Evolutionary conservation across 2,888 invertebrate genomes (phyloP).

Genomic region (Harmothoe impar): DNA sequence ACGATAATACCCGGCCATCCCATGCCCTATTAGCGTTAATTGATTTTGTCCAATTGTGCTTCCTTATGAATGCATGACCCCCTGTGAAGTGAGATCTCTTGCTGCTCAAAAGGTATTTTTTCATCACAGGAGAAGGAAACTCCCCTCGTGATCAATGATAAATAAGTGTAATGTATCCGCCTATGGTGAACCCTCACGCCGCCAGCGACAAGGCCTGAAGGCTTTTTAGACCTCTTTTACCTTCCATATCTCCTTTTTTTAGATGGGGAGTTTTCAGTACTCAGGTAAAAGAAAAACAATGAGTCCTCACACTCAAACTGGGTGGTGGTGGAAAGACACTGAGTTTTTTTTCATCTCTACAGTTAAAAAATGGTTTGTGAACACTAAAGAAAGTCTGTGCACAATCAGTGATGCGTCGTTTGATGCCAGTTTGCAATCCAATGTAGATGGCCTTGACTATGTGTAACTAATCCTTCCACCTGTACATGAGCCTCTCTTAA

Average conservation of each 20-base stretch:
- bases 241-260: neutral
- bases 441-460: no score
- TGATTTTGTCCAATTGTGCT: neutral
- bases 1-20: slow-evolving; percentile 2
- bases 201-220: neutral
- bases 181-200: neutral
- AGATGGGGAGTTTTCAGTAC: neutral
- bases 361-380: neutral
- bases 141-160: neutral
- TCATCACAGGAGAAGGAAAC: neutral
- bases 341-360: neutral
- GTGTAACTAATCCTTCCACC: no score
- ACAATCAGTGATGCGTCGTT: neutral
- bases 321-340: neutral
- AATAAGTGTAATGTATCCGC: slow-evolving; percentile 2
- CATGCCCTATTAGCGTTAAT: neutral
- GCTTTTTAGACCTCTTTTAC: neutral
- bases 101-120: neutral
- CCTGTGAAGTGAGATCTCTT: slow-evolving; percentile 10
- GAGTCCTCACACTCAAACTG: no score
- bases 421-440: neutral
- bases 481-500: no score
- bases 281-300: neutral
- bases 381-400: neutral
- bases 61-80: slow-evolving; percentile 16